Conservation (phyloP, 1,140 invertebrate species). For the Drosophila pseudoobscura region DNA sequence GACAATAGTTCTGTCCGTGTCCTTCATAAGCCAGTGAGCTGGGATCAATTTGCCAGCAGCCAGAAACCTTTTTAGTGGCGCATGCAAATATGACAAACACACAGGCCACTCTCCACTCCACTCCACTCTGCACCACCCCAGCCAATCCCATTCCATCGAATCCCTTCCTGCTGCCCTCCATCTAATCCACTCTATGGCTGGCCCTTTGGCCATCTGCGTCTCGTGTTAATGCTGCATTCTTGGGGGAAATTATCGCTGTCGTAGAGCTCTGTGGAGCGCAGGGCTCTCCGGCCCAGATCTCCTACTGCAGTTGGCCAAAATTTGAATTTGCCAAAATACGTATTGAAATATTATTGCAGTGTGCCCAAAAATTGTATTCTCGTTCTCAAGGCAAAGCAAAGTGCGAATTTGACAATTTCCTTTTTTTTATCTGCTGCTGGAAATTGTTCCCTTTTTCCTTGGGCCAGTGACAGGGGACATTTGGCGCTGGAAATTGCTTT, state of each 20-base stretch:
- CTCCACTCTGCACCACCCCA: conserved; percentile 3
- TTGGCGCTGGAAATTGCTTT: conserved; percentile 74
- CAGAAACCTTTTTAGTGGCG: conserved; percentile 77
- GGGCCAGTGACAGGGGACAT: conserved; percentile 48
- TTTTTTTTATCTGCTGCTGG: conserved; percentile 27
- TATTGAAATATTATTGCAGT: conserved; percentile 82
- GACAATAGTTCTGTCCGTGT: conserved; percentile 52
- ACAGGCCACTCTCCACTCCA: conserved; percentile 23
- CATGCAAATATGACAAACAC: conserved; percentile 81
- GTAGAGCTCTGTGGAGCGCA: background rate
- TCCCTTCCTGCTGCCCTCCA: conserved; percentile 37
- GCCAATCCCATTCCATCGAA: conserved; percentile 1
- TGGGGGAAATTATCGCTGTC: conserved; percentile 78
- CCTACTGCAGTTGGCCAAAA: conserved; percentile 54
- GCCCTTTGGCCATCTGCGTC: conserved; percentile 68
- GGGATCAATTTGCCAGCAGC: conserved; percentile 80
- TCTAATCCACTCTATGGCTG: conserved; percentile 44
- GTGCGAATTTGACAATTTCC: conserved; percentile 74
- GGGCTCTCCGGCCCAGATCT: background rate
- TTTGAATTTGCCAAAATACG: conserved; percentile 78
- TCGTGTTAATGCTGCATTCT: conserved; percentile 78
- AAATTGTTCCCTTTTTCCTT: background rate
- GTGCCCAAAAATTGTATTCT: conserved; percentile 49
- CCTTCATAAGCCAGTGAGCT: conserved; percentile 78
- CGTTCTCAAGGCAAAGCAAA: conserved; percentile 53